Evolutionary conservation across 2,113 vertebrate genomes (phyloP).

Genomic region (Heterocephalus glaber): DNA sequence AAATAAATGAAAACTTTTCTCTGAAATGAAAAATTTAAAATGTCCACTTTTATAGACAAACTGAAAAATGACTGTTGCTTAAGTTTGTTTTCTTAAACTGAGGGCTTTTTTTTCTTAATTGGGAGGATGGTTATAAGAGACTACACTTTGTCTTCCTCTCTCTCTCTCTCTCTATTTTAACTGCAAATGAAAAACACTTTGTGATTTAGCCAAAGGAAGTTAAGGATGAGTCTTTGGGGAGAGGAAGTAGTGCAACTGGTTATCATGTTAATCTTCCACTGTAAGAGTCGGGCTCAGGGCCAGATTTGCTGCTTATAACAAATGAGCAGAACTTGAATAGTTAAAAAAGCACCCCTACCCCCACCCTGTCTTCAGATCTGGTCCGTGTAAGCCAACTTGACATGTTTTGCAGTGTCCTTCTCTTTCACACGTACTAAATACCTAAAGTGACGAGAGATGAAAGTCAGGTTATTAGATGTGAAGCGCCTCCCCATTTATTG

Average conservation of each 20-base stretch:
- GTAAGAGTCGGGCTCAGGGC: constrained; percentile 25
- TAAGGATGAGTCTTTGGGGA: constrained; percentile 73
- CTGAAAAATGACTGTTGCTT: constrained; percentile 66
- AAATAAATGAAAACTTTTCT: constrained; percentile 64
- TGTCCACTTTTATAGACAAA: constrained; percentile 69
- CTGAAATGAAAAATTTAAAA: constrained; percentile 65
- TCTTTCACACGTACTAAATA: constrained; percentile 61
- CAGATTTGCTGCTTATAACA: constrained; percentile 45
- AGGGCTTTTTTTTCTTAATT: constrained; percentile 30
- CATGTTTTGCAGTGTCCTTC: constrained; percentile 55
- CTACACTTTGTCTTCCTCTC: background rate
- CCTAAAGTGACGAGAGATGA: constrained; percentile 50
- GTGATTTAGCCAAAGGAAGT: constrained; percentile 75
- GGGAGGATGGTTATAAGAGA: constrained; percentile 46
- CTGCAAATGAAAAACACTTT: constrained; percentile 72
- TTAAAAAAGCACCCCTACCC: constrained; percentile 19
- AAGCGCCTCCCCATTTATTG: constrained; percentile 41
- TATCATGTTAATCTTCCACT: constrained; percentile 68
- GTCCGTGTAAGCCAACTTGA: constrained; percentile 5
- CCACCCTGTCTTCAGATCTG: background rate
- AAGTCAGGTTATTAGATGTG: constrained; percentile 36
- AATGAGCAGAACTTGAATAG: constrained; percentile 66
- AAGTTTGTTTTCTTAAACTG: constrained; percentile 8
- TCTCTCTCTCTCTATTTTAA: constrained; percentile 14
- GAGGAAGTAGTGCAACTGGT: constrained; percentile 54